Base-by-base conservation (phyloP, 2,888 invertebrate species). In the Drosophila paranaensis region DNA sequence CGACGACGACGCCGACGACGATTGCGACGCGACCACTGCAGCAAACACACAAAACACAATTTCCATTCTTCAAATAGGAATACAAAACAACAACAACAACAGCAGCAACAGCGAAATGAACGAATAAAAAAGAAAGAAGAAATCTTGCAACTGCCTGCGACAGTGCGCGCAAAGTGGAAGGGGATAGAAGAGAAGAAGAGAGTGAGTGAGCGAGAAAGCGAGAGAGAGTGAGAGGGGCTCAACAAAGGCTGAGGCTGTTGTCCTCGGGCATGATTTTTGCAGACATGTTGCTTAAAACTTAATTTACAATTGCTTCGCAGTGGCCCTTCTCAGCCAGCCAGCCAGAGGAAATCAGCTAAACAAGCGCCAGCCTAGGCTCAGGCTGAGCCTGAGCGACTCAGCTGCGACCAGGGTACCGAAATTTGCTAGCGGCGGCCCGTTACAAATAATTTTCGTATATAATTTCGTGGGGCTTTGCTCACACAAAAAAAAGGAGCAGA, bases 281-380 rank as follows among this genome's bases (percentile, higher is more conserved):
- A 86, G 85, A 86, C 85, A 86, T 86, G 90, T 88, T 86, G 89
- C 90, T 87, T 90, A 87, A 86, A 86, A 86, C 90, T 86, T 86
- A 86, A 86, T 90, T 90, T 88, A 89, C 82, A 84, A 86, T 69
- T 81, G 89, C 67, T 86, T 75, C 33, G 81, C 78, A 73, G 43
- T 61, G 84, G 67, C 71, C 67, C 66, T 50, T 33, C 50, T 35
- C 71, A 43, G 61, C 42, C 71, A 43, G 53, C 39, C 63, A 43
- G 53, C 39, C 63, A 55, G 53, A 76, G 45, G 74, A 81, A 88
- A 84, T 78, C 84, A 75, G 69, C 73, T 70, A 63, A 77, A 68
- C 60, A 65, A 71, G 62, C 62, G 65, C 57, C 72, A 33, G 33
- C 33, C 33, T 33, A 33, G 63, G 57, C 25, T 39, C 5, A 6